Evolutionary conservation across 2,797 vertebrate species (phyloP), one percentile per base, ranked within the genome.

Genomic region (Acanthiza pusilla): DNA sequence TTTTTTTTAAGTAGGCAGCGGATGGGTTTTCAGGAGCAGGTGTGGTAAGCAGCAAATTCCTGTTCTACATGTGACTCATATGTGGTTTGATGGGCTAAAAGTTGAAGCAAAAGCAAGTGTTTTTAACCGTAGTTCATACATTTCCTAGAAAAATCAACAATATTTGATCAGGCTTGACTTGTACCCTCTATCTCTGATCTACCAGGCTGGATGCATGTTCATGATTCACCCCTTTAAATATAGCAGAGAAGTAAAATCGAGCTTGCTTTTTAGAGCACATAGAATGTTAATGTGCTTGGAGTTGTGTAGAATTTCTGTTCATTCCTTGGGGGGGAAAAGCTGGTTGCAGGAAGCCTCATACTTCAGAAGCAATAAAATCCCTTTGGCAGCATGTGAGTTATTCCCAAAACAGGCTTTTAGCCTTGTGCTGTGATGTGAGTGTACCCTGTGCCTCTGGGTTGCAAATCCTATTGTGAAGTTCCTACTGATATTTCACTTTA

Each of bases 291-390:
- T 73, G 62, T 66, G 13, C 32, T 3, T 57, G 45, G 34, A 60
- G 70, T 88, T 89, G 34, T 48, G 48, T 34, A 54, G 65, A 65
- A 50, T 85, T 93, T 91, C 43, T 68, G 2, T n/a, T 94, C 9
- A 0, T 81, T 93, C 70, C 79, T 88, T 62, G 22, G 7, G 25
- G 75, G 13, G 45, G 58, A 57, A 84, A 51, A 26, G 8, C 60
- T 76, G 53, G 5, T 73, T 85, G 73, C 79, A 87, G 80, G 79
- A 93, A 90, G 40, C 42, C 7, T 76, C 10, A 3, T 48, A 36
- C 60, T 95, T 92, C 51, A 94, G 88, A 93, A 92, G 91, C 55
- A 73, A 5, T 70, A 65, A 95, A 93, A 88, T 85, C 70, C 58
- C 54, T 91, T 83, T 9, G 8, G 73, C 82, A 88, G 55, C 1